Conservation (phyloP, 2,113 vertebrate genomes). For the Aphelocoma coerulescens region DNA sequence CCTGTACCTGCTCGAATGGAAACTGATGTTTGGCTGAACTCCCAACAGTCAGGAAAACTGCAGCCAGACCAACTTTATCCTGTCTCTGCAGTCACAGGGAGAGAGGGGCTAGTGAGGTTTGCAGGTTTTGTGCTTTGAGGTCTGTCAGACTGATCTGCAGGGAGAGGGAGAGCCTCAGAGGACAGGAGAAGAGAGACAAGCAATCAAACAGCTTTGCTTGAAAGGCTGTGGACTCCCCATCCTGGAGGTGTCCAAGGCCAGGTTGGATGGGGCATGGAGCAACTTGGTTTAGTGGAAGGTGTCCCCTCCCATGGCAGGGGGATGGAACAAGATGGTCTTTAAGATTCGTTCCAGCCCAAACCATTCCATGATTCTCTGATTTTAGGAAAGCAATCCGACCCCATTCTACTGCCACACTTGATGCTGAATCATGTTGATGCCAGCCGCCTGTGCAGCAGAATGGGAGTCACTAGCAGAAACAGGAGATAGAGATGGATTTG, state of each 20-base stretch:
- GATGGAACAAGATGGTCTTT: neutral
- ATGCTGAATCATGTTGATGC: neutral
- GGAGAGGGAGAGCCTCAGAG: neutral
- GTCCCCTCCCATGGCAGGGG: neutral
- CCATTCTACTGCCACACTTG: neutral
- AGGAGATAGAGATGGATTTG: slow-evolving; percentile 35
- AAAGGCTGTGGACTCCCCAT: neutral
- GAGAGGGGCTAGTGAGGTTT: neutral
- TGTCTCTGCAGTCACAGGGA: neutral
- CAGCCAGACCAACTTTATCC: neutral
- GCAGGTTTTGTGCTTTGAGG: neutral
- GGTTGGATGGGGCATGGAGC: neutral
- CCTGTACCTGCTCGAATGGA: neutral
- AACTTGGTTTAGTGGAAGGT: neutral
- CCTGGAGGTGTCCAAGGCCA: neutral
- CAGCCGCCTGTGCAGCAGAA: neutral
- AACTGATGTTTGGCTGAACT: neutral
- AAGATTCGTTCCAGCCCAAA: neutral
- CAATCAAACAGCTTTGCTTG: neutral
- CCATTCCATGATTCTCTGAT: neutral
- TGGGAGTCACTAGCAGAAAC: neutral
- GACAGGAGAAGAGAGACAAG: neutral
- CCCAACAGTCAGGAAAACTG: neutral
- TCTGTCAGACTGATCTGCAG: neutral
- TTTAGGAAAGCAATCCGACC: neutral